Percentiles rank a stretch among this genome's conserved stretches.
Conservation (phyloP, 2,797 vertebrate genomes). For the Muscicapa striata region DNA sequence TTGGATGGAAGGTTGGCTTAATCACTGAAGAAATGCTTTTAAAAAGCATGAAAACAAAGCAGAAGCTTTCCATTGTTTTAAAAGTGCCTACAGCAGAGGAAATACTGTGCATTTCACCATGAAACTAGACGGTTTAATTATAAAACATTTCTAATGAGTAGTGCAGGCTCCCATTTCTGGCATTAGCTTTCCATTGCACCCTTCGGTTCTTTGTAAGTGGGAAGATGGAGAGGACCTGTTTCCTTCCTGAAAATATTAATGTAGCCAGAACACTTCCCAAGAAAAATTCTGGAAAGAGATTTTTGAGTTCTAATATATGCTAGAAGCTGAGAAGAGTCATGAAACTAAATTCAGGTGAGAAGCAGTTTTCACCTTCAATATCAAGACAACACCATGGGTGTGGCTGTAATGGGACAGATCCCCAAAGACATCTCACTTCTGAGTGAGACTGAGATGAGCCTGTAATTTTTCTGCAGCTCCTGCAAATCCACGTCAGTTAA, state of each 20-base stretch:
- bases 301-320: neutral
- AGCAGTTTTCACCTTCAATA: neutral
- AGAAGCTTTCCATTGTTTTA: neutral
- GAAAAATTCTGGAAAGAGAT: neutral
- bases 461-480: neutral
- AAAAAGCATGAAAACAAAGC: neutral
- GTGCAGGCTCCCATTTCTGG: neutral
- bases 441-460: neutral
- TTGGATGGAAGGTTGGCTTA: neutral
- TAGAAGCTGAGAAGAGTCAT: neutral
- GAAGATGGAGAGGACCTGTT: neutral
- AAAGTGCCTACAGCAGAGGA: neutral
- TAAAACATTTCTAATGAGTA: neutral
- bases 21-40: neutral
- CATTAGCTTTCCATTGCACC: neutral
- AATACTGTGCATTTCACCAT: neutral
- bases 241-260: neutral
- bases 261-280: neutral
- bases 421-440: neutral
- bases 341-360: neutral
- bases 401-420: neutral
- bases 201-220: rapidly evolving
- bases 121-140: neutral
- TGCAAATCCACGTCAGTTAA: neutral
- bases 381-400: rapidly evolving